These are phyloP conservation scores for Cybosia mesomella DNA, from an alignment of 2,888 invertebrate genomes.

Conservation along the genomic window DNA sequence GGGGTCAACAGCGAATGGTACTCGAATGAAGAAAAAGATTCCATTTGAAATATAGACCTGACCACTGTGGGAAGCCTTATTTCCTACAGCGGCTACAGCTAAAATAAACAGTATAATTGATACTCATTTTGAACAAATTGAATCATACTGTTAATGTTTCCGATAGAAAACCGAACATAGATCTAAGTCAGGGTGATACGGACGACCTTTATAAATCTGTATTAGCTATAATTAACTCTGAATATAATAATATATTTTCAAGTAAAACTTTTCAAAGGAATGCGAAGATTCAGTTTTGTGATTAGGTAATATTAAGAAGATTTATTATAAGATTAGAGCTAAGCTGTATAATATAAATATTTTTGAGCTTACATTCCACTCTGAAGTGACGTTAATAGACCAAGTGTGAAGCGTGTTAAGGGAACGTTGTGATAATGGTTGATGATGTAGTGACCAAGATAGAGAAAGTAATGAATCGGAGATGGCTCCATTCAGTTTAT, in stretches of 20 bases:
- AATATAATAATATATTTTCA: not conserved
- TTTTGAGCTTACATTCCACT: not conserved
- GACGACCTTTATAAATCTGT: slow-evolving; percentile 2
- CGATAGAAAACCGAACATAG: not conserved
- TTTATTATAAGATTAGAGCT: not conserved
- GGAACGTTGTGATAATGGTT: too few relatives aligned
- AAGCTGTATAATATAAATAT: not conserved
- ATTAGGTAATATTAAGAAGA: not conserved
- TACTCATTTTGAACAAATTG: not conserved
- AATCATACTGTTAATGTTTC: not conserved
- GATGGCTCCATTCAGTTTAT: too few relatives aligned
- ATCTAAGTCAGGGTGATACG: not conserved
- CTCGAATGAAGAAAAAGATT: not conserved
- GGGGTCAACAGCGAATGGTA: not conserved
- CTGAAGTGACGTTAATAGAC: not conserved
- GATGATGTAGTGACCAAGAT: too few relatives aligned
- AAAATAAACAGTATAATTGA: not conserved
- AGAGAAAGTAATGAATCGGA: not conserved
- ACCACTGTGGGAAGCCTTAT: not conserved
- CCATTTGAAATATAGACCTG: not conserved
- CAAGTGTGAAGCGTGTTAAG: too few relatives aligned
- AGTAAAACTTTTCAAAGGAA: not conserved
- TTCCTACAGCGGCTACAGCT: not conserved
- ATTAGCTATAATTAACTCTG: not conserved
- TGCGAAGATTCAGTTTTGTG: not conserved